Conservation (phyloP, 2,888 invertebrate genomes). For the Cheilosia variabilis region DNA sequence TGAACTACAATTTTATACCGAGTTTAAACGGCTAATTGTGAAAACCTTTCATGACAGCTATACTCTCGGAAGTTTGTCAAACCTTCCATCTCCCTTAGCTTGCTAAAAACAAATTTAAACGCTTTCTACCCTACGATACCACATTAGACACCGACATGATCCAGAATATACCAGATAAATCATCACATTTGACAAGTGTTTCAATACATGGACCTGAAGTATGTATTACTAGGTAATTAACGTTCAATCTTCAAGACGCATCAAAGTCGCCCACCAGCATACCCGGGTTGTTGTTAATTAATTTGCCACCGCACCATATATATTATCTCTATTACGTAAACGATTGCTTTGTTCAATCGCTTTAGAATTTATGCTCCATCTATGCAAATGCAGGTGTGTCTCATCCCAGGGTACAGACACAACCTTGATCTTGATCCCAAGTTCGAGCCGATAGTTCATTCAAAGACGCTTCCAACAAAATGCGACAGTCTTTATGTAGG, state of each 20-base stretch:
- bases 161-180: too few species aligned
- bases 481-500: not conserved
- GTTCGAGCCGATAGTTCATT: not conserved
- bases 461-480: not conserved
- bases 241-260: not conserved
- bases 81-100: too few species aligned
- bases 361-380: not conserved
- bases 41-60: too few species aligned
- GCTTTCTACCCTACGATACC: too few species aligned
- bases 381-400: slow-evolving; percentile 27
- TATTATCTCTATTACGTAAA: not conserved
- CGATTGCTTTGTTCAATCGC: slow-evolving; percentile 6
- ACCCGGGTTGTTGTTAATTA: not conserved
- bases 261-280: not conserved
- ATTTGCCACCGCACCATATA: not conserved
- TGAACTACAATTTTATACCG: too few species aligned
- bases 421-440: slow-evolving; percentile 37
- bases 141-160: too few species aligned
- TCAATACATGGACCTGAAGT: not conserved
- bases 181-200: too few species aligned
- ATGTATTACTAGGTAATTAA: not conserved
- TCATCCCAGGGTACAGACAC: not conserved
- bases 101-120: too few species aligned
- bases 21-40: too few species aligned
- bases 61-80: too few species aligned